phyloP scores from a whole-genome alignment of 2,888 invertebrate genomes.

The Euphydryas editha region DNA sequence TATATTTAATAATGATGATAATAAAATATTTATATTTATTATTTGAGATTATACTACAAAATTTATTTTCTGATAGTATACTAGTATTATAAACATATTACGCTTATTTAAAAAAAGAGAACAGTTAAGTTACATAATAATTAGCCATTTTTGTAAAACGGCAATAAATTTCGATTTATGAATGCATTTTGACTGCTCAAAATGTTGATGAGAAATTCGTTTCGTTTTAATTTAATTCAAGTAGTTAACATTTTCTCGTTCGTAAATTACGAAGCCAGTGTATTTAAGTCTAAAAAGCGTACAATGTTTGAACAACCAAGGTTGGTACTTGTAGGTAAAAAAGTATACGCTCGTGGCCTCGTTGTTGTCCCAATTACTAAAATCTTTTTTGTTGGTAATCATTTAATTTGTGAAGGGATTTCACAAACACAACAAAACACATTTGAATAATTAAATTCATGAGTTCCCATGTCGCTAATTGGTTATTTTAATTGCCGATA shows the following conservation, averaged over 20 bases:
- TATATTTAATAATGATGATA: no score
- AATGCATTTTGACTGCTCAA: conserved; percentile 25
- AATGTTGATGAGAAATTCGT: conserved; percentile 21
- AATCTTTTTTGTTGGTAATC: background rate
- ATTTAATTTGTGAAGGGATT: background rate
- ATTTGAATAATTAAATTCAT: background rate
- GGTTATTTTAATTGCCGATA: background rate
- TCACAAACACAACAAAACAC: background rate
- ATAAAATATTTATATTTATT: no score
- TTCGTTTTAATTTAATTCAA: conserved; percentile 27
- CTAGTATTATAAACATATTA: no score
- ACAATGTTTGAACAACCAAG: conserved; percentile 9
- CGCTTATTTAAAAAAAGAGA: no score
- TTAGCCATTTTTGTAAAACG: conserved; percentile 13
- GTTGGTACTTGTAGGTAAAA: background rate
- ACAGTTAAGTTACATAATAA: background rate
- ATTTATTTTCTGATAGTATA: no score
- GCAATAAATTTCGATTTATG: conserved; percentile 23
- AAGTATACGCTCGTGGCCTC: background rate
- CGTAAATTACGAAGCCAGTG: conserved; percentile 19
- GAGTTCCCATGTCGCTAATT: background rate
- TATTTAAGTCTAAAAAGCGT: conserved; percentile 6
- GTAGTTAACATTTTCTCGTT: conserved; percentile 21
- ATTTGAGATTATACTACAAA: no score
- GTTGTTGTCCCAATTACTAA: background rate